Conservation (phyloP, 2,797 vertebrate species). For the Sebastes ruberrimus region DNA sequence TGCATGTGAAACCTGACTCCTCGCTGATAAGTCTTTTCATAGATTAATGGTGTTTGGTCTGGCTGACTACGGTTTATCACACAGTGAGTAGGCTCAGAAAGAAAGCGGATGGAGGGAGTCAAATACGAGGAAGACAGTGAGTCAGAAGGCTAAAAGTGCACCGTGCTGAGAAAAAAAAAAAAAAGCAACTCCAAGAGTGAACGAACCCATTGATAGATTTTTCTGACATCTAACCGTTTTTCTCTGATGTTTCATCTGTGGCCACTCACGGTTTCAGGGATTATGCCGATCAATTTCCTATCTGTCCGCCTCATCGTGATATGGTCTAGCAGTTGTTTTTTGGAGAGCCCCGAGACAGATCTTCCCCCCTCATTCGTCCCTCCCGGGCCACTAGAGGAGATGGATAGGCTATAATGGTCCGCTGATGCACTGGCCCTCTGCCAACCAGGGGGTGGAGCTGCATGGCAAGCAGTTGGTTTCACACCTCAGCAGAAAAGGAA, state of each 20-base stretch:
- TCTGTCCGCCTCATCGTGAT: slow-evolving; percentile 10
- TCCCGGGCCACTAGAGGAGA: slow-evolving; percentile 40
- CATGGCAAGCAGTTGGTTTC: slow-evolving; percentile 57
- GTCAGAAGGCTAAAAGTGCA: slow-evolving; percentile 21
- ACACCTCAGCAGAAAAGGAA: slow-evolving; percentile 63
- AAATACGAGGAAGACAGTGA: slow-evolving; percentile 22
- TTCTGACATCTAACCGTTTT: slow-evolving; percentile 5
- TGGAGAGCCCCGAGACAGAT: slow-evolving; percentile 34
- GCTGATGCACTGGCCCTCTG: slow-evolving; percentile 56
- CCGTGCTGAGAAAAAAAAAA: background rate
- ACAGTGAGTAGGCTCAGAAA: slow-evolving; percentile 18
- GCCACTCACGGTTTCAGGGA: slow-evolving; percentile 32
- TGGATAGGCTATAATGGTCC: slow-evolving; percentile 48
- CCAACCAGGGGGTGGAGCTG: slow-evolving; percentile 67
- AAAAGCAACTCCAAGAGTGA: slow-evolving; percentile 4
- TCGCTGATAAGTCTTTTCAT: slow-evolving; percentile 32
- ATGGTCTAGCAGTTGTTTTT: slow-evolving; percentile 26
- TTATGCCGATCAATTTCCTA: slow-evolving; percentile 18
- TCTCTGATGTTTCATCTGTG: slow-evolving; percentile 27
- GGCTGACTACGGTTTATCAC: slow-evolving; percentile 26
- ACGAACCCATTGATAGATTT: slow-evolving; percentile 33
- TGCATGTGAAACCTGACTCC: slow-evolving; percentile 50
- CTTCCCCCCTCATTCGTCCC: slow-evolving; percentile 36
- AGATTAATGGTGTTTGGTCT: slow-evolving; percentile 40
- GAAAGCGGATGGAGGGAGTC: slow-evolving; percentile 11